Conservation (phyloP, 2,888 invertebrate genomes). For the Trissolcus brochymenae region DNA sequence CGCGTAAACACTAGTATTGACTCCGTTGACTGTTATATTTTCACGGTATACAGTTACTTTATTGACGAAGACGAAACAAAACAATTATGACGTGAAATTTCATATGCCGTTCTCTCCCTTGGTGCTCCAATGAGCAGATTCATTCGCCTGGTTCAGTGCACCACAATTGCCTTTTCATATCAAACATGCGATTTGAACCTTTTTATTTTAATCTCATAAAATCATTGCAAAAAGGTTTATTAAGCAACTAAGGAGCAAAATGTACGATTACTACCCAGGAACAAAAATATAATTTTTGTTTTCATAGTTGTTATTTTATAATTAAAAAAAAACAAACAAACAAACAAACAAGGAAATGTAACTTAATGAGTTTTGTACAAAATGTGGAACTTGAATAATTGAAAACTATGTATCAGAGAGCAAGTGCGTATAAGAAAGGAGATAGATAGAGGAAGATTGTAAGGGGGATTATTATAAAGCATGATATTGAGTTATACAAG, state of each 20-base stretch:
- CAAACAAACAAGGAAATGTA: no score
- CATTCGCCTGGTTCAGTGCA: slow-evolving; percentile 24
- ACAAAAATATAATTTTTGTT: no score
- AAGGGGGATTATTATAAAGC: slow-evolving; percentile 22
- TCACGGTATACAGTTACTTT: slow-evolving; percentile 53
- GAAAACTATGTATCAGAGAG: no score
- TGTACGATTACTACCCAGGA: no score
- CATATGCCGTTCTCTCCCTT: slow-evolving; percentile 22
- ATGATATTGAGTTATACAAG: slow-evolving; percentile 33
- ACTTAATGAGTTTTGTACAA: no score
- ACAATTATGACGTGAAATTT: slow-evolving; percentile 51
- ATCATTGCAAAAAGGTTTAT: no score
- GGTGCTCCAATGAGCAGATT: slow-evolving; percentile 37
- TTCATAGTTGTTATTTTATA: no score
- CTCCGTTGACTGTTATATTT: slow-evolving; percentile 44
- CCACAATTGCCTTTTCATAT: slow-evolving; percentile 21
- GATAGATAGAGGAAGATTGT: slow-evolving; percentile 16
- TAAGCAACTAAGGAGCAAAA: no score
- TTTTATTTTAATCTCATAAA: no score
- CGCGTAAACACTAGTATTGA: slow-evolving; percentile 30
- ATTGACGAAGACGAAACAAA: slow-evolving; percentile 56
- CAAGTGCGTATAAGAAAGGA: neutral
- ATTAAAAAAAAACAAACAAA: no score
- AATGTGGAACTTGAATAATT: no score
- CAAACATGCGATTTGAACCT: no score